Conservation (phyloP, 2,113 vertebrate species). For the Camelus dromedarius region DNA sequence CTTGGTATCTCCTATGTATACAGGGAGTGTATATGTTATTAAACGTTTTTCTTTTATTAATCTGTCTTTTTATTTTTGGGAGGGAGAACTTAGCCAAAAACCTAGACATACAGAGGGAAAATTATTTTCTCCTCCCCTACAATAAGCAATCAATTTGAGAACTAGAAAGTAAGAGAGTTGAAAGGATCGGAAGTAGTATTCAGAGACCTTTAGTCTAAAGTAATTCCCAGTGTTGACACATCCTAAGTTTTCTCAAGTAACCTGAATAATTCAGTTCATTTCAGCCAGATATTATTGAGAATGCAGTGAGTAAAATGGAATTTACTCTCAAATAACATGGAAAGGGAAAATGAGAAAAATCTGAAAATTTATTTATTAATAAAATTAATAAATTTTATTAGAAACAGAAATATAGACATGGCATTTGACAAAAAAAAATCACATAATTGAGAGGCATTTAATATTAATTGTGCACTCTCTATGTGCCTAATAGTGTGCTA, state of each 20-base stretch:
- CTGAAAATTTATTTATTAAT: neutral
- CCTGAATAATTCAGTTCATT: neutral
- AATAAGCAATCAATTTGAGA: neutral
- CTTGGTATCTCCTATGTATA: neutral
- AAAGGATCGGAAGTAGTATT: neutral
- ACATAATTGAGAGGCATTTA: neutral
- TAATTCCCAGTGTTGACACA: neutral
- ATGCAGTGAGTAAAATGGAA: neutral
- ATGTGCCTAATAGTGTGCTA: neutral
- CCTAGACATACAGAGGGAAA: neutral
- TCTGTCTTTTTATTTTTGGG: neutral
- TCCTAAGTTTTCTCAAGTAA: neutral
- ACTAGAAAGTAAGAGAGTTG: neutral
- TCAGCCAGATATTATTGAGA: neutral
- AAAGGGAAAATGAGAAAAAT: neutral
- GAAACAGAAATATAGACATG: neutral
- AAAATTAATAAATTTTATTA: neutral
- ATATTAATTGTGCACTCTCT: neutral
- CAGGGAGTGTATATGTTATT: neutral
- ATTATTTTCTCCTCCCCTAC: neutral
- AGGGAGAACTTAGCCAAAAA: neutral
- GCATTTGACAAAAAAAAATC: neutral
- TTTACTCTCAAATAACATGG: neutral
- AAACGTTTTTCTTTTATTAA: neutral
- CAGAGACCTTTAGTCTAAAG: neutral